phyloP scores from a whole-genome alignment of 2,888 invertebrate genomes.

The Eupithecia insigniata region DNA sequence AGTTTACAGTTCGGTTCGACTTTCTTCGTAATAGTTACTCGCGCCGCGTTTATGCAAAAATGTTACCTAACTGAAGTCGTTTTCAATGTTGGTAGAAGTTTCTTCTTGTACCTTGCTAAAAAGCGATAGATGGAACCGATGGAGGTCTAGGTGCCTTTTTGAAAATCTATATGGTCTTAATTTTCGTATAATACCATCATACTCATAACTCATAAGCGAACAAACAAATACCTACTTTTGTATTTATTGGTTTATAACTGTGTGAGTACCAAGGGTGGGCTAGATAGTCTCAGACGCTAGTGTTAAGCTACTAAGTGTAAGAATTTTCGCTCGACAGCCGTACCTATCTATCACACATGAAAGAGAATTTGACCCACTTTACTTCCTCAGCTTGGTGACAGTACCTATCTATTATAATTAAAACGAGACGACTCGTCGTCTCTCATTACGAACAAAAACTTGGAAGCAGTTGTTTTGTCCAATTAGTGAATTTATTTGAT shows the following conservation, averaged over 20 bases:
- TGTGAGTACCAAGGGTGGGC: too few species aligned
- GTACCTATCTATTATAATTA: slow-evolving; percentile 5
- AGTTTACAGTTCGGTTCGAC: slow-evolving; percentile 24
- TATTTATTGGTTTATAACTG: background rate
- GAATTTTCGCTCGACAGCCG: background rate
- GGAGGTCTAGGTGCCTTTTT: background rate
- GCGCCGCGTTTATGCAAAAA: slow-evolving; percentile 1
- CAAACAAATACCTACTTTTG: background rate
- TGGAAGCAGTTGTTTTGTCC: slow-evolving; percentile 19
- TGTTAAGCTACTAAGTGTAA: too few species aligned
- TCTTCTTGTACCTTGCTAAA: background rate
- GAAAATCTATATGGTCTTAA: too few species aligned
- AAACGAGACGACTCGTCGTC: slow-evolving; percentile 17
- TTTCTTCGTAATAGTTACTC: slow-evolving; percentile 5
- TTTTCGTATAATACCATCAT: too few species aligned
- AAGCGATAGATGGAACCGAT: too few species aligned
- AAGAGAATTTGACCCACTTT: slow-evolving; percentile 2
- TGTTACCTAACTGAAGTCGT: background rate
- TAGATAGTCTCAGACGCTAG: too few species aligned
- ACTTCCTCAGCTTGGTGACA: background rate
- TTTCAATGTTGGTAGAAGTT: background rate
- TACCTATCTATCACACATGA: too few species aligned
- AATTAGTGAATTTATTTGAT: slow-evolving; percentile 27
- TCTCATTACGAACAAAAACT: slow-evolving; percentile 23
- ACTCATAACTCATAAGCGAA: background rate